Evolutionary conservation across 1,140 invertebrate genomes (phyloP).

Genomic region (Chionoecetes opilio): DNA sequence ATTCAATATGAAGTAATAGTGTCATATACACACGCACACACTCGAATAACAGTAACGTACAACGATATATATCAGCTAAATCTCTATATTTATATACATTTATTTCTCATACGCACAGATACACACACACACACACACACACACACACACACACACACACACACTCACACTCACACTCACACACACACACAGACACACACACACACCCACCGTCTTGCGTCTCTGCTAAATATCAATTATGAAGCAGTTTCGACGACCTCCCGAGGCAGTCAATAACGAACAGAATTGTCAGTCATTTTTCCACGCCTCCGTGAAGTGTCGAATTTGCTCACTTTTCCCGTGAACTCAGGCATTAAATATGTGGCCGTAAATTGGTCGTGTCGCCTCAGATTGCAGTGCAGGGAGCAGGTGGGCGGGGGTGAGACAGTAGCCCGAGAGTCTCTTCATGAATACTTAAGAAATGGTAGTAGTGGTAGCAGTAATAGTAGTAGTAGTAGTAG

Average conservation of each 20-base stretch:
- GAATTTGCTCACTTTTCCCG: slow-evolving; percentile 57
- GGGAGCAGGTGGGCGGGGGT: slow-evolving; percentile 33
- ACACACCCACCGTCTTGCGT: not conserved
- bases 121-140: slow-evolving; percentile 57
- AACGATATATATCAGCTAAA: not conserved
- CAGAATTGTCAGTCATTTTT: slow-evolving; percentile 54
- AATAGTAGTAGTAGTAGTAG: too few relatives aligned
- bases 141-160: slow-evolving; percentile 51
- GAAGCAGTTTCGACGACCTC: not conserved
- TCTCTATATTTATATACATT: too few relatives aligned
- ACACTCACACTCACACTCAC: slow-evolving; percentile 54
- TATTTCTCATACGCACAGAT: not conserved
- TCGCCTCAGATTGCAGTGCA: slow-evolving; percentile 53
- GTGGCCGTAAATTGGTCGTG: slow-evolving; percentile 48
- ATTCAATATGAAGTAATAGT: too few relatives aligned
- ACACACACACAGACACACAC: slow-evolving; percentile 9
- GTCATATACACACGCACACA: slow-evolving; percentile 17
- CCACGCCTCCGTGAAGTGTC: slow-evolving; percentile 33
- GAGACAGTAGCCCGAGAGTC: not conserved
- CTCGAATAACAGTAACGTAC: not conserved
- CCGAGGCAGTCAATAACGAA: slow-evolving; percentile 38
- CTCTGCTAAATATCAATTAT: slow-evolving; percentile 39
- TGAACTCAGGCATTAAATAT: slow-evolving; percentile 56
- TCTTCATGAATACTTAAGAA: not conserved
- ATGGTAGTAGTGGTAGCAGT: not conserved